Conservation (phyloP, 2,113 vertebrate species). For the Syrmaticus mikado region DNA sequence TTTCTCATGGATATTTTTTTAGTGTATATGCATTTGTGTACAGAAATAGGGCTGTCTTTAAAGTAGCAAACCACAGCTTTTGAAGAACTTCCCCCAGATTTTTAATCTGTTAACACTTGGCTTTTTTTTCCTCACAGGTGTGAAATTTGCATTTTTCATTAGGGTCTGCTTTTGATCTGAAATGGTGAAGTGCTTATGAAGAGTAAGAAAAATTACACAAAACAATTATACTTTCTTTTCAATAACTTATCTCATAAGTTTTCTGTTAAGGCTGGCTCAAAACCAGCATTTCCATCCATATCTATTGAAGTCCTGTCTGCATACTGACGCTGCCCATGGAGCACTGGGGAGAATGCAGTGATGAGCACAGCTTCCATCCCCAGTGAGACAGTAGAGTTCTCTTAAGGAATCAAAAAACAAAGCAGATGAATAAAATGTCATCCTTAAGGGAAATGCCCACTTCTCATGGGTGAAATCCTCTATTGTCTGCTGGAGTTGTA, state of each 20-base stretch:
- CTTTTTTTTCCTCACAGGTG: not conserved
- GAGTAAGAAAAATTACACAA: not conserved
- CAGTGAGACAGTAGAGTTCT: not conserved
- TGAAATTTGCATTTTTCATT: not conserved
- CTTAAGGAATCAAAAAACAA: not conserved
- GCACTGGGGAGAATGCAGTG: not conserved
- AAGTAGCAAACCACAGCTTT: not conserved
- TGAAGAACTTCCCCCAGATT: not conserved
- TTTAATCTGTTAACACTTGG: not conserved
- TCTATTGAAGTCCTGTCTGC: not conserved
- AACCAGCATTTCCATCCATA: not conserved
- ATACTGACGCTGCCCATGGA: not conserved
- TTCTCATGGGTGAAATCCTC: not conserved
- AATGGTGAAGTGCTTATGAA: not conserved
- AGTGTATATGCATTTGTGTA: not conserved
- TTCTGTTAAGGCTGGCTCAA: not conserved
- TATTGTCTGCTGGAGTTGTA: not conserved
- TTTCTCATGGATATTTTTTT: not conserved
- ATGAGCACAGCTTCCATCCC: not conserved
- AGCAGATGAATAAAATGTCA: not conserved
- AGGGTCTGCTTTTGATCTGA: not conserved
- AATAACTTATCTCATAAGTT: not conserved
- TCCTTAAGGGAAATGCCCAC: not conserved
- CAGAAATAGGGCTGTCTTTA: not conserved
- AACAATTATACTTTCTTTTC: not conserved